phyloP scores from a whole-genome alignment of 2,888 invertebrate species.

The Lithophane leautieri region DNA sequence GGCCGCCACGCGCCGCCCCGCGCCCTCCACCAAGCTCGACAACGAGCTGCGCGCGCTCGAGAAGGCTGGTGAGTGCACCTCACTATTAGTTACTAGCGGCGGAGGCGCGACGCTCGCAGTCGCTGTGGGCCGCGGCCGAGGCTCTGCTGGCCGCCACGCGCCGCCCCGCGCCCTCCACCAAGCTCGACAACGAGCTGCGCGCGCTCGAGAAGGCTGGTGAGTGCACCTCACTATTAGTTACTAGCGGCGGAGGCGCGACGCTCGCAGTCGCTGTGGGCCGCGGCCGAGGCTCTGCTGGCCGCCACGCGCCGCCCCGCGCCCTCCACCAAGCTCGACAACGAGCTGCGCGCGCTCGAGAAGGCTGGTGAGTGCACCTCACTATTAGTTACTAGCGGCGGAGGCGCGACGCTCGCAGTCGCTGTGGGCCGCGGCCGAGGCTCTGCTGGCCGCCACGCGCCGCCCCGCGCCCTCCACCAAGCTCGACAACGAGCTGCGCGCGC shows the following conservation, averaged over 20 bases:
- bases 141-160: slow-evolving; percentile 95
- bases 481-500: slow-evolving; percentile 93
- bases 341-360: slow-evolving; percentile 93
- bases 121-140: slow-evolving; percentile 98
- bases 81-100: neutral
- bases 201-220: slow-evolving; percentile 93
- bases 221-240: slow-evolving; percentile 22
- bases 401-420: slow-evolving; percentile 95
- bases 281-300: slow-evolving; percentile 96
- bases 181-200: slow-evolving; percentile 92
- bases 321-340: slow-evolving; percentile 91
- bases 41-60: slow-evolving; percentile 94
- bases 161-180: slow-evolving; percentile 89
- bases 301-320: slow-evolving; percentile 92
- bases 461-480: slow-evolving; percentile 89
- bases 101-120: slow-evolving; percentile 93
- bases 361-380: slow-evolving; percentile 88
- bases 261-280: slow-evolving; percentile 98
- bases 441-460: slow-evolving; percentile 94
- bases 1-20: slow-evolving; percentile 93
- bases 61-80: slow-evolving; percentile 90
- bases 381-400: slow-evolving; percentile 3
- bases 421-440: slow-evolving; percentile 98
- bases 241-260: slow-evolving; percentile 83
- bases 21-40: slow-evolving; percentile 89